These are phyloP conservation scores for Sitta europaea DNA, from an alignment of 2,113 vertebrate genomes.

Conservation along the genomic window DNA sequence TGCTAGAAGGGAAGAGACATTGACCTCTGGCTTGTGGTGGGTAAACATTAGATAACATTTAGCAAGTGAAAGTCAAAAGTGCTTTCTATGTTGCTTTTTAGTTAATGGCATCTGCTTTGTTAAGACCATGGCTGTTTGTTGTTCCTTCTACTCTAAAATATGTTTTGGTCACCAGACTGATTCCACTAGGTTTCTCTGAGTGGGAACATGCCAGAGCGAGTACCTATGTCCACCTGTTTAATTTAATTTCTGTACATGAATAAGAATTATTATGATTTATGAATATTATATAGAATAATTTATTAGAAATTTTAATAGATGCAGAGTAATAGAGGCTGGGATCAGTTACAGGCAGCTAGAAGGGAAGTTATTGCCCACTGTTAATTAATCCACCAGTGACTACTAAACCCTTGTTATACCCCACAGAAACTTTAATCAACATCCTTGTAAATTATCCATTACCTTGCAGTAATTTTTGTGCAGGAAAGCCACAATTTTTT, in stretches of 20 bases:
- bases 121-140: not conserved
- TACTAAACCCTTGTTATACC: not conserved
- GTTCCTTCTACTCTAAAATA: not conserved
- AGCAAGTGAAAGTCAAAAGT: not conserved
- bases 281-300: not conserved
- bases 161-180: not conserved
- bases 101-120: not conserved
- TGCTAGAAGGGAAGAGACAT: constrained; percentile 4
- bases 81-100: constrained; percentile 5
- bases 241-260: not conserved
- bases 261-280: not conserved
- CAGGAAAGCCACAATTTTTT: not conserved
- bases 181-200: not conserved
- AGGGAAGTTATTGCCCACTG: not conserved
- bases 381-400: not conserved
- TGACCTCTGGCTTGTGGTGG: not conserved
- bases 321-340: not conserved
- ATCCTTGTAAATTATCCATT: not conserved
- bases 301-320: not conserved
- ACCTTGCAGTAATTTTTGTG: not conserved
- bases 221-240: not conserved
- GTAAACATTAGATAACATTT: not conserved
- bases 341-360: not conserved
- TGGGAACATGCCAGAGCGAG: not conserved
- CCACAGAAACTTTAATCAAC: not conserved